Conservation (phyloP, 2,797 vertebrate genomes). For the Sebastes jordani region DNA sequence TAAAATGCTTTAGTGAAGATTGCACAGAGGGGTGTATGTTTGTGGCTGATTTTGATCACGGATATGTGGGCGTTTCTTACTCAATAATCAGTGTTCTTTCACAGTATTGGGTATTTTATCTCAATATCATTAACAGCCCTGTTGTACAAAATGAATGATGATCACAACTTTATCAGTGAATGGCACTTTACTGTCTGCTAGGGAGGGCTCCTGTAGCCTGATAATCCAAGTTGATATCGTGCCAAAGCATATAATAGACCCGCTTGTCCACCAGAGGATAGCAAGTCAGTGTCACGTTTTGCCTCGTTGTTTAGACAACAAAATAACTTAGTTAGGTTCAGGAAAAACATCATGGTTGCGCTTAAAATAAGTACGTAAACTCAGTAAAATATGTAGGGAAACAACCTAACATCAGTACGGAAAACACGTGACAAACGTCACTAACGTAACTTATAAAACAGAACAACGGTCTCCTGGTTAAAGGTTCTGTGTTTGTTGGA, state of each 20-base stretch:
- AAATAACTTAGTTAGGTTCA: too few relatives aligned
- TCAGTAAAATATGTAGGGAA: accelerated
- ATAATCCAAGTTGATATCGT: not conserved
- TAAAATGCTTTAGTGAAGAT: not conserved
- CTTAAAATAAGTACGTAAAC: too few relatives aligned
- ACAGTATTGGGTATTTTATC: not conserved
- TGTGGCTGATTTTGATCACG: not conserved
- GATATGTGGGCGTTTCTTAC: not conserved
- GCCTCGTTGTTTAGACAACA: too few relatives aligned
- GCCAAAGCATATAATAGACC: too few relatives aligned
- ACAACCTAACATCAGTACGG: too few relatives aligned
- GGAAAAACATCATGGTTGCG: too few relatives aligned
- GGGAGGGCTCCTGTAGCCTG: not conserved
- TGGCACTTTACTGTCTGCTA: not conserved
- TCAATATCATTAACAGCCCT: not conserved
- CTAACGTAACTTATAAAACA: too few relatives aligned
- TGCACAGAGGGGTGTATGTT: not conserved
- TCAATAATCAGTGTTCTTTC: too few relatives aligned
- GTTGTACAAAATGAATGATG: not conserved
- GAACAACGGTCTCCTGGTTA: too few relatives aligned
- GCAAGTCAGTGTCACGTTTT: not conserved
- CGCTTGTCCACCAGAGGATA: too few relatives aligned
- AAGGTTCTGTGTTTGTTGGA: too few relatives aligned
- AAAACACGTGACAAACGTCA: too few relatives aligned
- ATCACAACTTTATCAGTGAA: not conserved